phyloP scores from a whole-genome alignment of 2,113 vertebrate genomes.

The Corythornis madagascariensis region DNA sequence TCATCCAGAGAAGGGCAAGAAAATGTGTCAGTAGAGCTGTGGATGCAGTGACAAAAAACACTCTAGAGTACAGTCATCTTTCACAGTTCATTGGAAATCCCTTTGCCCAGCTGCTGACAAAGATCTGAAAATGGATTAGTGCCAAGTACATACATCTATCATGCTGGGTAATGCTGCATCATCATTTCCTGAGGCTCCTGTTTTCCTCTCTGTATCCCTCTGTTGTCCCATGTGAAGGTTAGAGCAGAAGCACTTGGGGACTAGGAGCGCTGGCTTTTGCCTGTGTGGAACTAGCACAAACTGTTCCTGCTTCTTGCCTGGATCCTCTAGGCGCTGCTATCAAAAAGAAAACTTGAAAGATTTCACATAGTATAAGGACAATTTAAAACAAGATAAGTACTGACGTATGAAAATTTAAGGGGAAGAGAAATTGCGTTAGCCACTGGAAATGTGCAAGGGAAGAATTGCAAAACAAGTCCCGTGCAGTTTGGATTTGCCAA shows the following conservation, averaged over 20 bases:
- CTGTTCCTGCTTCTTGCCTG: background rate
- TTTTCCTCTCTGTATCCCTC: background rate
- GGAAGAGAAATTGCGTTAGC: background rate
- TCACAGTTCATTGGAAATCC: background rate
- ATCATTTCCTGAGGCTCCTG: background rate
- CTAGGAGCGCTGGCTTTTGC: background rate
- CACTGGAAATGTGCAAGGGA: fast-evolving
- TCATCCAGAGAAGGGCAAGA: background rate
- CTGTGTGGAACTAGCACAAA: background rate
- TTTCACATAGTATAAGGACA: background rate
- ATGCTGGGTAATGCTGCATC: background rate
- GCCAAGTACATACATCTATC: fast-evolving
- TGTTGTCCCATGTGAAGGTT: background rate
- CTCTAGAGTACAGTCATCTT: background rate
- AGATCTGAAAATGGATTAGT: background rate
- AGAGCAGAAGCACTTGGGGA: background rate
- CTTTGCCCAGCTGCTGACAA: background rate
- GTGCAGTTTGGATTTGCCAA: background rate
- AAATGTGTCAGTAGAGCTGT: background rate
- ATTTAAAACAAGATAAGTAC: background rate
- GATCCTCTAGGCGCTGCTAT: background rate
- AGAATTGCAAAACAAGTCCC: background rate
- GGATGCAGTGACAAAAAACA: background rate
- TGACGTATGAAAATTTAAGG: background rate
- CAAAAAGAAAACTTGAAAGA: background rate